phyloP scores from a whole-genome alignment of 2,888 invertebrate genomes.

The Gasteruption jaculator region DNA sequence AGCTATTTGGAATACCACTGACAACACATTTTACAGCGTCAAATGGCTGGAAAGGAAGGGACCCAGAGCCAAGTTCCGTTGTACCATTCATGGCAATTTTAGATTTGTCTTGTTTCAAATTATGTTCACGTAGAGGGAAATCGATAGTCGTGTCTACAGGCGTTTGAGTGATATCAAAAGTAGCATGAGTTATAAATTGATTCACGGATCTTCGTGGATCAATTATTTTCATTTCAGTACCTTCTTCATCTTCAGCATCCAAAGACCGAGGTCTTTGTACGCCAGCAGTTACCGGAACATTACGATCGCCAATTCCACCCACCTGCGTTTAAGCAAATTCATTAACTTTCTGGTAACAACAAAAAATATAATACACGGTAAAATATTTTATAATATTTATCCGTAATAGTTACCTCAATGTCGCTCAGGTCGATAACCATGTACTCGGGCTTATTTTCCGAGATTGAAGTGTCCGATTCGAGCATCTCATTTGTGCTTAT shows the following conservation, averaged over 20 bases:
- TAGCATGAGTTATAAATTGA: slow-evolving; percentile 44
- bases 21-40: slow-evolving; percentile 44
- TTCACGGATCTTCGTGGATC: slow-evolving; percentile 42
- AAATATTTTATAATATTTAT: slow-evolving; percentile 7
- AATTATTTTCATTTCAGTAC: slow-evolving; percentile 50
- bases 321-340: slow-evolving; percentile 25
- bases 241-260: slow-evolving; percentile 46
- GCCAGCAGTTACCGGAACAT: slow-evolving; percentile 37
- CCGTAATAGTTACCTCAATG: slow-evolving; percentile 38
- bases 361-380: slow-evolving; percentile 17
- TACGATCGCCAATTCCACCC: slow-evolving; percentile 36
- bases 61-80: slow-evolving; percentile 30
- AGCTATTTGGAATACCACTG: slow-evolving; percentile 33
- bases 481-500: slow-evolving; percentile 49
- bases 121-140: slow-evolving; percentile 43
- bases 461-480: slow-evolving; percentile 45
- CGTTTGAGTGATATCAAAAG: slow-evolving; percentile 43
- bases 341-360: slow-evolving; percentile 11
- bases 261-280: slow-evolving; percentile 38
- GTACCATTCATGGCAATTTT: slow-evolving; percentile 40
- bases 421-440: slow-evolving; percentile 53
- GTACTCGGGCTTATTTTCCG: slow-evolving; percentile 49
- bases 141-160: slow-evolving; percentile 45
- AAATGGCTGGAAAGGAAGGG: slow-evolving; percentile 39
- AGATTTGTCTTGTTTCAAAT: slow-evolving; percentile 40